These are phyloP conservation scores for Crotalus helleri DNA, from an alignment of 2,113 vertebrate species.

Conservation along the genomic window DNA sequence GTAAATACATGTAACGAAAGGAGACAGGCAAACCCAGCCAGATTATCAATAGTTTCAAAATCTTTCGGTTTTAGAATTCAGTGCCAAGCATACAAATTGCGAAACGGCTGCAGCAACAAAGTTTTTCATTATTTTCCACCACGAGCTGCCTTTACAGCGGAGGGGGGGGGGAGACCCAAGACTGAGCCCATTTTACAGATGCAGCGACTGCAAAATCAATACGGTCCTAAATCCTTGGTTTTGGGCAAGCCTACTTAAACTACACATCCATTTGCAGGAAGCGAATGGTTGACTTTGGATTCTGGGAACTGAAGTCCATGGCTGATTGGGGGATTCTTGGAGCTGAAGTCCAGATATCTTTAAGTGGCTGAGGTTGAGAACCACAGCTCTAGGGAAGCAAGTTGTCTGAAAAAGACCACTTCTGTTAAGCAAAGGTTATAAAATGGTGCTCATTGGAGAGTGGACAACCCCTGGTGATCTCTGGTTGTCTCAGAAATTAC, in stretches of 20 bases:
- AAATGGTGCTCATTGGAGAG: background rate
- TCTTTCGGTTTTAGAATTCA: background rate
- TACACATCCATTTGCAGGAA: background rate
- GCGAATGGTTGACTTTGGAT: background rate
- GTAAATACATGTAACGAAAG: background rate
- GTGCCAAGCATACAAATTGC: background rate
- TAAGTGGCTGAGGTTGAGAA: background rate
- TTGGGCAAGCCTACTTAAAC: background rate
- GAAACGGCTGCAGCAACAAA: background rate
- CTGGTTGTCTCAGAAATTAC: background rate
- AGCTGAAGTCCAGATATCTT: background rate
- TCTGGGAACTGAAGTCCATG: background rate
- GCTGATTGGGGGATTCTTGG: background rate
- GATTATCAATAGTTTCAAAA: background rate
- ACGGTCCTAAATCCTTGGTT: background rate
- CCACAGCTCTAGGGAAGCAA: background rate
- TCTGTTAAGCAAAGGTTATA: background rate
- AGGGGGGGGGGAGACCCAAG: accelerated
- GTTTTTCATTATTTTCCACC: background rate
- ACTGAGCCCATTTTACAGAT: background rate
- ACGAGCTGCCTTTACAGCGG: background rate
- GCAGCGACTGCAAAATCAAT: background rate
- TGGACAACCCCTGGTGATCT: background rate
- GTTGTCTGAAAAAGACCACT: background rate
- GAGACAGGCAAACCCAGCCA: background rate